Evolutionary conservation across 2,888 invertebrate genomes (phyloP).

Genomic region (Eutolmus rufibarbis): DNA sequence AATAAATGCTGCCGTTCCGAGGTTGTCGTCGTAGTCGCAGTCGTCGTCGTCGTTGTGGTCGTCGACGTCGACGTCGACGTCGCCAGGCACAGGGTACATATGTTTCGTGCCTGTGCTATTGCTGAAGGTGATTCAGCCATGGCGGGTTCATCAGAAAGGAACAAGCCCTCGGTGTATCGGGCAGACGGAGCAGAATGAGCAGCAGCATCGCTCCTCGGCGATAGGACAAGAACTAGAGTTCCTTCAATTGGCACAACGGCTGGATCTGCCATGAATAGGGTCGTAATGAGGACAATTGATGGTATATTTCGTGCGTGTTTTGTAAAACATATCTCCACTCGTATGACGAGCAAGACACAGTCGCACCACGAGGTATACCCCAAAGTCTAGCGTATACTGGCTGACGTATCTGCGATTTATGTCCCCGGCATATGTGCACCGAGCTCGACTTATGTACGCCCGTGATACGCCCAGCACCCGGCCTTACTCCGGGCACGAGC

Average conservation of each 20-base stretch:
- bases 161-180: not conserved
- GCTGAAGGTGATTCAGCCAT: not conserved
- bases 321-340: constrained; percentile 37
- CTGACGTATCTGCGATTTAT: constrained; percentile 8
- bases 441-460: not conserved
- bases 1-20: not conserved
- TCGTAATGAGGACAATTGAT: constrained; percentile 51
- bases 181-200: constrained; percentile 1
- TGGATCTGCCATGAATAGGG: constrained; percentile 49
- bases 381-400: not conserved
- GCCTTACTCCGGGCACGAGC: not conserved
- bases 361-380: constrained; percentile 18
- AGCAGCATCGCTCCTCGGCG: not conserved
- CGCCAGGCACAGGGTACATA: not conserved
- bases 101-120: not conserved
- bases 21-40: not conserved
- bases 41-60: not conserved
- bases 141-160: constrained; percentile 8
- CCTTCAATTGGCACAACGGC: constrained; percentile 40
- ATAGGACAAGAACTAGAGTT: constrained; percentile 2
- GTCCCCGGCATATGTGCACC: not conserved
- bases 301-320: constrained; percentile 49
- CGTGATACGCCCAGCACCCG: not conserved
- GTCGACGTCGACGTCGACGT: no score
- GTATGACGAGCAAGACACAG: constrained; percentile 1